Percentiles rank a stretch among this genome's conserved stretches.
These are phyloP conservation scores for Elachura formosa DNA, from an alignment of 2,113 vertebrate species.

Conservation along the genomic window DNA sequence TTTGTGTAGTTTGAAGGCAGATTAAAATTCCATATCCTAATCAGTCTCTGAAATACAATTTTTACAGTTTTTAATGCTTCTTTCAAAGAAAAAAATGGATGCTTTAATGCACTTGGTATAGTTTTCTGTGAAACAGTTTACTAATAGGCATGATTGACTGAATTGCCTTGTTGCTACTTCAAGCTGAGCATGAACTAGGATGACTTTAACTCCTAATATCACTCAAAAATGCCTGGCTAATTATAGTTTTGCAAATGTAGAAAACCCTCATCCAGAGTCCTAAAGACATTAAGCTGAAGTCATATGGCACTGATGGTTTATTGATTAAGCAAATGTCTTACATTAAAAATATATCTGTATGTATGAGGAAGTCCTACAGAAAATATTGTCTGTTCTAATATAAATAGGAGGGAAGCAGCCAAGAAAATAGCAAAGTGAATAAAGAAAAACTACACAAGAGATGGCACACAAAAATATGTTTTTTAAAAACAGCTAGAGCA, in stretches of 20 bases:
- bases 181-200: neutral
- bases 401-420: neutral
- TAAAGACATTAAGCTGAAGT: neutral
- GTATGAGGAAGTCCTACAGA: neutral
- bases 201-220: neutral
- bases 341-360: neutral
- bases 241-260: neutral
- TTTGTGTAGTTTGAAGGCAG: neutral
- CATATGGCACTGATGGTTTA: neutral
- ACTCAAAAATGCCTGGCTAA: neutral
- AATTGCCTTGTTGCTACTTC: neutral
- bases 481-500: neutral
- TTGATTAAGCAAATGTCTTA: neutral
- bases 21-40: neutral
- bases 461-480: neutral
- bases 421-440: neutral
- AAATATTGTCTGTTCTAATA: neutral
- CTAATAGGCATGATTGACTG: neutral
- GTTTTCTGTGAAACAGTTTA: neutral
- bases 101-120: neutral
- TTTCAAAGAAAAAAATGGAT: neutral
- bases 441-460: neutral
- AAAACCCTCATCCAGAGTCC: neutral
- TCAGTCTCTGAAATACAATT: neutral
- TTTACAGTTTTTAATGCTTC: neutral